These are phyloP conservation scores for Threskiornis aethiopicus DNA, from an alignment of 2,797 vertebrate genomes.

Conservation along the genomic window DNA sequence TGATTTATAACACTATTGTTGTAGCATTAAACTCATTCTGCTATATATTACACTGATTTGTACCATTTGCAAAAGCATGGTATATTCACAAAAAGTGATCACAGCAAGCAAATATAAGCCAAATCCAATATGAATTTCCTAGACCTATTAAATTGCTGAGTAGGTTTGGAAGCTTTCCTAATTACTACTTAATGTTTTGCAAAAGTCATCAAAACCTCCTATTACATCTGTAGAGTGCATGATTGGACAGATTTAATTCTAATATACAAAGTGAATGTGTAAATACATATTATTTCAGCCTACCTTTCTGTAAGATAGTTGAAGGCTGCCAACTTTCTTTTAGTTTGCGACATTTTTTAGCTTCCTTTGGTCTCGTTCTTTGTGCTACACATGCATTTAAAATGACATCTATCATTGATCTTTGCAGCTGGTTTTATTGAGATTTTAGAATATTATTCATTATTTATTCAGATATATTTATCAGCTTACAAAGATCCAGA, in stretches of 20 bases:
- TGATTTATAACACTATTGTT: not conserved
- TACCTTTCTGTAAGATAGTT: not conserved
- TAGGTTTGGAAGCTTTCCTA: constrained; percentile 50
- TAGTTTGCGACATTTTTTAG: not conserved
- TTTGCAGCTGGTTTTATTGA: constrained; percentile 24
- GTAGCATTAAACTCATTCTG: not conserved
- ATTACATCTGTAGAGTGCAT: not conserved
- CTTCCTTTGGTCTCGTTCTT: not conserved
- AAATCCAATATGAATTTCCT: constrained; percentile 38
- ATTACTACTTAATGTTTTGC: constrained; percentile 53
- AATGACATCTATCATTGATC: not conserved
- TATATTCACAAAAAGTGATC: not conserved
- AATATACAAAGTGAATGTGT: not conserved
- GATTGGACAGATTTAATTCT: not conserved
- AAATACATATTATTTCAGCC: not conserved
- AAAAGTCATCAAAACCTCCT: constrained; percentile 49
- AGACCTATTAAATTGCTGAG: constrained; percentile 20
- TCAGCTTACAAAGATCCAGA: not conserved
- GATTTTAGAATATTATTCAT: constrained; percentile 5
- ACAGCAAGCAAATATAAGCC: not conserved
- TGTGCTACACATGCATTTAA: not conserved
- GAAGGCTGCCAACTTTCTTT: not conserved
- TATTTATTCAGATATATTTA: not conserved
- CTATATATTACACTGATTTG: not conserved
- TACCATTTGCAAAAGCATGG: not conserved